A percentile compares a stretch with the other conserved stretches of the same genome.
Conservation (phyloP, 2,888 invertebrate species). For the Callimorpha dominula region DNA sequence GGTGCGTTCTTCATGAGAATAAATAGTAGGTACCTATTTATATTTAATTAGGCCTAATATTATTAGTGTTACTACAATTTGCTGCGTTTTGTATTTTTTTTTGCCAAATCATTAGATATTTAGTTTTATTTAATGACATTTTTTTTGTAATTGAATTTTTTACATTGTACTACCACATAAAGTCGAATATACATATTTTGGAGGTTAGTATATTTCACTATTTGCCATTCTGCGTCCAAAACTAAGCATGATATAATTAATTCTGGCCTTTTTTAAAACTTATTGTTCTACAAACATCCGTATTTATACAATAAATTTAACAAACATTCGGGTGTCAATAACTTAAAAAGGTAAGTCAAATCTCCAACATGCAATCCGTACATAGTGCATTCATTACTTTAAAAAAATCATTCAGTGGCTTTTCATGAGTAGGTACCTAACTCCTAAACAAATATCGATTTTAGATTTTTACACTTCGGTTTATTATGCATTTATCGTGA, state of each 20-base stretch:
- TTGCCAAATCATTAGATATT: neutral
- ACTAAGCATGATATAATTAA: no score
- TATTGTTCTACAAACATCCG: no score
- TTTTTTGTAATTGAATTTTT: neutral
- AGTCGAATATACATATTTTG: neutral
- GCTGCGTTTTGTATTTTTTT: no score
- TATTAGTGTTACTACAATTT: neutral
- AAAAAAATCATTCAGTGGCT: neutral
- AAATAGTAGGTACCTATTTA: neutral
- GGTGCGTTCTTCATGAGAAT: neutral
- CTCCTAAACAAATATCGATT: neutral
- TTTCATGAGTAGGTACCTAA: no score
- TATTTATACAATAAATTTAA: neutral
- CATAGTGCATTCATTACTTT: neutral
- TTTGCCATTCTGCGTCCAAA: no score
- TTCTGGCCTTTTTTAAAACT: no score
- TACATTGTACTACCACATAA: neutral
- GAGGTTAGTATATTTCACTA: no score
- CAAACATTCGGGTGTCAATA: neutral
- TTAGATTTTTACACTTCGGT: neutral
- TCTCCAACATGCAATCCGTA: neutral
- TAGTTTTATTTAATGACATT: neutral
- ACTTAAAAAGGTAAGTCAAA: neutral
- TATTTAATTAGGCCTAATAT: neutral
- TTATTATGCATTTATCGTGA: neutral